Percentiles rank a stretch among this genome's conserved stretches.
These are phyloP conservation scores for Mareca penelope DNA, from an alignment of 2,797 vertebrate species.

Conservation along the genomic window DNA sequence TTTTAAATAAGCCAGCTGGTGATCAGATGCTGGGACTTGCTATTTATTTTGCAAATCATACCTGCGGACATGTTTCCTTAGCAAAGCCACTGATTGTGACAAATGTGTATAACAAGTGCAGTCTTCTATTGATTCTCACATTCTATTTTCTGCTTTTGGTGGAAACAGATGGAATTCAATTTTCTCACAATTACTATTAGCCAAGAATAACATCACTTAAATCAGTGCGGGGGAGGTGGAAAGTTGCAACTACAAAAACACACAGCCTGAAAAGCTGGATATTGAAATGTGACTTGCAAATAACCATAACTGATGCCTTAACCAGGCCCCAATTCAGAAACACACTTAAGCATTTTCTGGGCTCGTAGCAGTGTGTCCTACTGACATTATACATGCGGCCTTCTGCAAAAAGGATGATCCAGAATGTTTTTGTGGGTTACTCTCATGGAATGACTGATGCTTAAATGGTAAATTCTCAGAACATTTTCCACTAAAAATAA, in stretches of 20 bases:
- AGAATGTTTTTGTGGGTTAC: not conserved
- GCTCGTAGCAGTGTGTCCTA: not conserved
- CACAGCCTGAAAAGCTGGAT: slow-evolving; percentile 51
- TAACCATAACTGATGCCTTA: slow-evolving; percentile 24
- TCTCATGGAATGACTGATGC: not conserved
- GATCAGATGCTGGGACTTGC: slow-evolving; percentile 44
- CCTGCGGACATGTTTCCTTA: slow-evolving; percentile 51
- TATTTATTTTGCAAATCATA: slow-evolving; percentile 64
- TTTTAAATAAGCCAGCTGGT: slow-evolving; percentile 49
- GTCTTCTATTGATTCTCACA: slow-evolving; percentile 71
- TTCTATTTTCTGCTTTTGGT: slow-evolving; percentile 68
- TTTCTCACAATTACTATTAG: slow-evolving; percentile 73
- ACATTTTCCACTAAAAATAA: not conserved
- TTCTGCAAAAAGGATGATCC: not conserved
- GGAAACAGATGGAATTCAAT: slow-evolving; percentile 72
- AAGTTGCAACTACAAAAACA: slow-evolving; percentile 64
- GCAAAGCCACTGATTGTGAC: slow-evolving; percentile 62
- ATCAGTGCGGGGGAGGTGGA: slow-evolving; percentile 62
- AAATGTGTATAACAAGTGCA: slow-evolving; percentile 69
- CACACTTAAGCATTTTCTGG: not conserved
- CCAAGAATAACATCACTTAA: slow-evolving; percentile 73
- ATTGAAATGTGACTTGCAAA: slow-evolving; percentile 53
- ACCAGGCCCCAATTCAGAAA: not conserved
- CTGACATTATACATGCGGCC: not conserved
- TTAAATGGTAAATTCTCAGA: not conserved